Conservation (phyloP, 2,888 invertebrate species). For the Acheta domesticus region DNA sequence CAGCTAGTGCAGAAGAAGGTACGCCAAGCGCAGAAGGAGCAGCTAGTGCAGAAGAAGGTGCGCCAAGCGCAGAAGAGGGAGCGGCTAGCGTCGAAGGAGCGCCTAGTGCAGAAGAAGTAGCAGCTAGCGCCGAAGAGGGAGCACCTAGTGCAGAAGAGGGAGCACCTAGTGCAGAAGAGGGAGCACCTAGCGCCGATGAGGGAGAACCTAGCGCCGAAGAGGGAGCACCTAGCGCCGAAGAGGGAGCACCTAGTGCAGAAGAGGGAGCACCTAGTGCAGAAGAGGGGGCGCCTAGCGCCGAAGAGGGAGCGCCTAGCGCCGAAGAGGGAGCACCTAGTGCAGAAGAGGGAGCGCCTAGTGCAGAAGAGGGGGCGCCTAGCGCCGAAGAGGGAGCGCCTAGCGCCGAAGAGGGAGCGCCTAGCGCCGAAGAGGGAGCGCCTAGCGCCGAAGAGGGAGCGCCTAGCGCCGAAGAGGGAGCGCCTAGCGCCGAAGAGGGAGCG, state of each 20-base stretch:
- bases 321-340: conserved; percentile 30
- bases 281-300: conserved; percentile 26
- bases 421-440: no score
- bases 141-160: conserved; percentile 64
- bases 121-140: neutral
- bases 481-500: no score
- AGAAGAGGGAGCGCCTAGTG: conserved; percentile 22
- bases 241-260: conserved; percentile 36
- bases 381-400: conserved; percentile 31
- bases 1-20: conserved; percentile 44
- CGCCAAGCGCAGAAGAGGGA: conserved; percentile 43
- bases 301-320: conserved; percentile 31
- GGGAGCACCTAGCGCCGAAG: conserved; percentile 36
- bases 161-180: conserved; percentile 71
- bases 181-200: conserved; percentile 61
- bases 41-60: conserved; percentile 36
- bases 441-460: no score
- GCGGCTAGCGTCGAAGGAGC: conserved; percentile 30
- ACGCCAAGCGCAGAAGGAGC: conserved; percentile 30
- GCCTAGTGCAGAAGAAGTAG: conserved; percentile 24
- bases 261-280: conserved; percentile 35
- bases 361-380: conserved; percentile 44
- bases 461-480: no score
- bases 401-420: neutral
- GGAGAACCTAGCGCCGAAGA: conserved; percentile 30